Base-by-base conservation (phyloP, 2,113 vertebrate genomes). In the Tachysurus vachellii region DNA sequence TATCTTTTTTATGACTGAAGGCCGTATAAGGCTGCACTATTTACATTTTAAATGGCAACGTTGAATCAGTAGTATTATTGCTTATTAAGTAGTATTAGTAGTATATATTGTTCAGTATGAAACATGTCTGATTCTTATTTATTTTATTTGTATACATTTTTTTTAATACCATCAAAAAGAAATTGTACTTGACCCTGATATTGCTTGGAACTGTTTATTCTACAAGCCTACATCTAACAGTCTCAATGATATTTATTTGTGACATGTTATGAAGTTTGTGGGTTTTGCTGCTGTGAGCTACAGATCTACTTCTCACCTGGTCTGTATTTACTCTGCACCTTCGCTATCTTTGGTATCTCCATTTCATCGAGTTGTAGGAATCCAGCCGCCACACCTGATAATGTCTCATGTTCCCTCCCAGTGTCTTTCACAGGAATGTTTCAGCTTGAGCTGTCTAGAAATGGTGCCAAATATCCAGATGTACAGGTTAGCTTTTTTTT, bases 171-270 rank as follows among this genome's bases (percentile, higher is more conserved):
- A 12, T 80, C 21, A 5, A 36, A 57, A 21, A 56, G 56, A 82
- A 85, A 82, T 87, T 89, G 70, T 87, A 16, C 77, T 87, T 89
- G 86, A 59, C 86, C 31, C 44, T 9, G 36, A 47, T 16, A 7
- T 59, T 76, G 57, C 82, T 80, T 76, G 28, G n/a, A 28, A 13
- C 62, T 75, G 82, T 89, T 87, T 75, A 28, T 87, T 87, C 13
- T 50, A 4, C 44, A 85, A 50, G 82, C 56, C 26, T 4, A 66
- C 12, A 17, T 84, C 28, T 83, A 54, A 31, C 47, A 13, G 42
- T 80, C 36, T 81, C 61, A 56, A 14, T 64, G 26, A 1, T 62
- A 56, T 80, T 44, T n/a, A n/a, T 42, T 73, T 44, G 9, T 73
- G 36, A 3, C 1, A 1, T n/a, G 62, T 70, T 26, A 79, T 36